Evolutionary conservation across 2,113 vertebrate species (phyloP).

Genomic region (Oreocharis arfaki): DNA sequence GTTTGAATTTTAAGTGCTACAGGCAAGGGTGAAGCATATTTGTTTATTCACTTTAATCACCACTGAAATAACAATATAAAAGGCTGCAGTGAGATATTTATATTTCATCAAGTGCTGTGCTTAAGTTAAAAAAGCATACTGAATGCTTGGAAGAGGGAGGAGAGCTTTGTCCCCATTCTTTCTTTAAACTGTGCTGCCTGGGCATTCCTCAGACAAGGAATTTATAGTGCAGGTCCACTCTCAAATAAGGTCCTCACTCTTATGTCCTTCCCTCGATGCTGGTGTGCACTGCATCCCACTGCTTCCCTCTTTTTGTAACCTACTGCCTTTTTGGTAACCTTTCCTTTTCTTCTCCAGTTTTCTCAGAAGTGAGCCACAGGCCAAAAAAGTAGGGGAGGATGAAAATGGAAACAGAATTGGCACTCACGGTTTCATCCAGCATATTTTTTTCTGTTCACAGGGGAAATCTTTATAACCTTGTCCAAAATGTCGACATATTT

Average conservation of each 20-base stretch:
- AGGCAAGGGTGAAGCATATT: neutral
- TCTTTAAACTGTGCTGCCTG: neutral
- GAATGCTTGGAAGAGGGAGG: neutral
- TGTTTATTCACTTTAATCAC: slow-evolving; percentile 9
- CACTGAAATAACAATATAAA: neutral
- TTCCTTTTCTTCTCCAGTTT: neutral
- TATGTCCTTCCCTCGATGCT: neutral
- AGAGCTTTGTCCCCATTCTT: neutral
- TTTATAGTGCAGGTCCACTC: neutral
- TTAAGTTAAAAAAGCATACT: neutral
- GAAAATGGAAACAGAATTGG: slow-evolving; percentile 12
- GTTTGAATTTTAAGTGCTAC: neutral
- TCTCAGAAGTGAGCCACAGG: neutral
- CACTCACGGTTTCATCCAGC: neutral
- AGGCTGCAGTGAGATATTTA: neutral
- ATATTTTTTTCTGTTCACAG: neutral
- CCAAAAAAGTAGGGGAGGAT: neutral
- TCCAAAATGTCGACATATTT: slow-evolving; percentile 34
- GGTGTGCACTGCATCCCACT: neutral
- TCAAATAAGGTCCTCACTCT: neutral
- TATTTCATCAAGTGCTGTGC: neutral
- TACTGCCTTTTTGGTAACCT: neutral
- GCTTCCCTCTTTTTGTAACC: neutral
- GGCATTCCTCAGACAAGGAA: neutral
- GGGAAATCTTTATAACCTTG: slow-evolving; percentile 39